Conservation (phyloP, 1,140 invertebrate genomes). For the Monomorium pharaonis region DNA sequence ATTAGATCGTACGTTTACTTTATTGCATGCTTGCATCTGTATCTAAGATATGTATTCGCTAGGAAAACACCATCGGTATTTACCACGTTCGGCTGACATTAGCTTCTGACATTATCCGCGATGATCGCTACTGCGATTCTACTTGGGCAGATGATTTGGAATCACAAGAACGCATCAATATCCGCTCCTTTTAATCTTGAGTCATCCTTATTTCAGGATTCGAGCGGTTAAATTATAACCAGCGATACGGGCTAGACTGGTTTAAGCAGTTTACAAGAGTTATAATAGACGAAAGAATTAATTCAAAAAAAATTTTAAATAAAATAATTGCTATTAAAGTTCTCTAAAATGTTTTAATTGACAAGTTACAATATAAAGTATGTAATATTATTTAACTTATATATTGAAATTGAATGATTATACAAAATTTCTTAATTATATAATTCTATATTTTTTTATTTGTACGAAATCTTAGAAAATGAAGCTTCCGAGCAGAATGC, state of each 20-base stretch:
- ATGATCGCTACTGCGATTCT: conserved; percentile 48
- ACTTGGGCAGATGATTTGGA: not conserved
- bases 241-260: not conserved
- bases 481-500: not conserved
- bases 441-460: not conserved
- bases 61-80: conserved; percentile 61
- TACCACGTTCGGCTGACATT: conserved; percentile 60
- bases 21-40: conserved; percentile 44
- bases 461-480: not conserved
- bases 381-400: not conserved
- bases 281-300: not conserved
- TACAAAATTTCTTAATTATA: too few relatives aligned
- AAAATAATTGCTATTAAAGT: not conserved
- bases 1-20: conserved; percentile 69
- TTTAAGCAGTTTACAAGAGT: not conserved
- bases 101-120: conserved; percentile 66
- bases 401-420: not conserved
- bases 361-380: not conserved
- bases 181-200: conserved; percentile 12
- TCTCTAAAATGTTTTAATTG: not conserved
- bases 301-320: conserved; percentile 1
- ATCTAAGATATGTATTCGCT: not conserved
- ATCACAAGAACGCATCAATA: not conserved
- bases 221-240: not conserved
- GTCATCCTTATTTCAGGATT: conserved; percentile 18